A percentile compares a stretch with the other conserved stretches of the same genome.
Evolutionary conservation across 2,888 invertebrate species (phyloP).

Genomic region (Smittia sp.): DNA sequence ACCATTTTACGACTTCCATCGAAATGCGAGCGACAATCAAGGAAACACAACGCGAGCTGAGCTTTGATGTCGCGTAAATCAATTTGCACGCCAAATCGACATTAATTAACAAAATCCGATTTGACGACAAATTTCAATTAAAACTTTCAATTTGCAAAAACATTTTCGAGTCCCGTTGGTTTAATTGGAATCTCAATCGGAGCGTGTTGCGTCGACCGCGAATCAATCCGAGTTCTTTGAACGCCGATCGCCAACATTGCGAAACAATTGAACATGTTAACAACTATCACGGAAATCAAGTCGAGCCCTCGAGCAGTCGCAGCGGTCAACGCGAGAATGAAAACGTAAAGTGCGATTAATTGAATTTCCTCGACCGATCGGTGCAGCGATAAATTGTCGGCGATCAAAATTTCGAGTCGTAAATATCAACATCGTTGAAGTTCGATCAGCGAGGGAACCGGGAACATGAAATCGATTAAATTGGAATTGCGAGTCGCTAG

Average conservation of each 20-base stretch:
- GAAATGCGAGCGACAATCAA: not conserved
- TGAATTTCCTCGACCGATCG: slow-evolving; percentile 1
- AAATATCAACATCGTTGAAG: slow-evolving; percentile 11
- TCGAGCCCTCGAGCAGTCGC: not conserved
- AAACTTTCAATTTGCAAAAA: not conserved
- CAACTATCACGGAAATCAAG: slow-evolving; percentile 8
- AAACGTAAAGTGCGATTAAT: not conserved
- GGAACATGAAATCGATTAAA: not conserved
- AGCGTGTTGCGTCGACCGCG: not conserved
- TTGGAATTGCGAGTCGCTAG: not conserved
- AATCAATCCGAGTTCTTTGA: not conserved
- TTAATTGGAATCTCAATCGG: not conserved
- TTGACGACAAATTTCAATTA: not conserved
- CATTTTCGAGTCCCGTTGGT: not conserved
- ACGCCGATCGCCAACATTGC: not conserved
- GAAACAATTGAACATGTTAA: slow-evolving; percentile 16
- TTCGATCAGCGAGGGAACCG: not conserved
- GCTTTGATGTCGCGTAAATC: slow-evolving; percentile 8
- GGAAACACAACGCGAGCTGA: too few relatives aligned
- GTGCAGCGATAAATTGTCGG: not conserved
- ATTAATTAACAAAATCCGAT: slow-evolving; percentile 5
- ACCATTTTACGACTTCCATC: not conserved
- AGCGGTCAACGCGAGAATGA: not conserved
- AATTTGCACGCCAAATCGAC: not conserved
- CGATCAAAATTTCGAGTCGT: not conserved